Evolutionary conservation across 2,888 invertebrate species (phyloP), one percentile per base, ranked within the genome.

Genomic region (Thymelicus acteon): DNA sequence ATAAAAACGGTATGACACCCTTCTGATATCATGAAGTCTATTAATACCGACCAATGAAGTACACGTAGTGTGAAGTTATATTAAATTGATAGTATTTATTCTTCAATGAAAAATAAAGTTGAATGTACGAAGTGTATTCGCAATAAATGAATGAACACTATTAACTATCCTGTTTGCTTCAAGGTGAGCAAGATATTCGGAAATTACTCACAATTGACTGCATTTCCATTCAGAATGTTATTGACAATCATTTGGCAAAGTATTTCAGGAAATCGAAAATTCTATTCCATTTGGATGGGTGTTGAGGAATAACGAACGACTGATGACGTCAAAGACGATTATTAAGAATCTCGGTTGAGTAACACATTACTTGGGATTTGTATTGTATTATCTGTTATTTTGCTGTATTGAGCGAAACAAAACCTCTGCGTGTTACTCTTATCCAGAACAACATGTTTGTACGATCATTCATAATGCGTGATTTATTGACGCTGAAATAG

Each of bases 111-210:
- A 31, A 62, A 31, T 31, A 31, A n/a, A 49, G 62, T 48, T 12
- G n/a, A 13, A n/a, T 6, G 48, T 24, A 48, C 62, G 48, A 19
- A 15, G n/a, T 48, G 10, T 47, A 49, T 62, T 49, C n/a, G 13
- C 48, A 10, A 6, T 24, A 13, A 19, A 67, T 54, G 67, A 68
- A 68, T 68, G 61, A 61, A 39, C n/a, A 12, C 31, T 31, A n/a
- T 68, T 68, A 47, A 54, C 67, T 68, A 47, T 61, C 67, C 67
- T 61, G 52, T 54, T 54, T 37, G n/a, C 4, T 40, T 57, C 67
- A 67, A 67, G 67, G 67, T 60, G 40, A 67, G 49, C 67, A 60
- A 10, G 60, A 19, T 49, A 31, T 31, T 31, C 5, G 31, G 44
- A 24, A 37, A 39, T 13, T 4, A 60, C 6, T 44, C 44, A 44